Evolutionary conservation across 2,797 vertebrate species (phyloP), one percentile per base, ranked within the genome.

Genomic region (Melanotaenia boesemani): DNA sequence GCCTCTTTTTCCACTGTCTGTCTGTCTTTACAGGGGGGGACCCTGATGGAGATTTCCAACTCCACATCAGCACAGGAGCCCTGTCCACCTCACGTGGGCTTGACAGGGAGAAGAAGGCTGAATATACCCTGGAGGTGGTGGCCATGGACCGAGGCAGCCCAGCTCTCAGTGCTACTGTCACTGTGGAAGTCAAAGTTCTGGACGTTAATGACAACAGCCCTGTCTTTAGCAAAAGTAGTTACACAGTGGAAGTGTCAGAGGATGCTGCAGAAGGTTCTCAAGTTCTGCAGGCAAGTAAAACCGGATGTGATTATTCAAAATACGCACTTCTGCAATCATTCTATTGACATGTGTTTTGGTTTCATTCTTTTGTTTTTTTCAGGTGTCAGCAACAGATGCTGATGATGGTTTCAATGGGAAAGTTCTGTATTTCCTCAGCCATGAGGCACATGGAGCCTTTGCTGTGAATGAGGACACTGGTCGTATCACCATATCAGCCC

Each of bases 161-260:
- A 0, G 80, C 95, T 0, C 95, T 95, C 62, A 97, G 96, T 67
- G 92, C 95, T 55, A 95, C 93, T 8, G 91, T 95, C 63, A 92
- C 88, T 0, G 93, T 99, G 81, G 90, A 91, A 0, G 94, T 99
- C 62, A 90, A 69, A 9, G 96, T 99, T 63, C 77, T 99, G 81
- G 98, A 99, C 56, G 93, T 98, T 34, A 99, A 99, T 15, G 98
- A 99, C 91, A 97, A 99, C 1, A 94, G 91, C 2, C 98, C 98
- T 0, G 76, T 79, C 16, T 99, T 99, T 37, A 81, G 87, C 34
- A 94, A 91, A 63, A 86, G 88, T 22, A 84, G 93, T 78, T 99
- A 97, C 67, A 68, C 71, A 0, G 89, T 95, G 2, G 97, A 98
- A 32, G 91, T 98, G 58, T 94, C 96, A 0, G 98, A 99, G 85